Conservation (phyloP, 2,113 vertebrate genomes). For the Pomatorhinus ruficollis region DNA sequence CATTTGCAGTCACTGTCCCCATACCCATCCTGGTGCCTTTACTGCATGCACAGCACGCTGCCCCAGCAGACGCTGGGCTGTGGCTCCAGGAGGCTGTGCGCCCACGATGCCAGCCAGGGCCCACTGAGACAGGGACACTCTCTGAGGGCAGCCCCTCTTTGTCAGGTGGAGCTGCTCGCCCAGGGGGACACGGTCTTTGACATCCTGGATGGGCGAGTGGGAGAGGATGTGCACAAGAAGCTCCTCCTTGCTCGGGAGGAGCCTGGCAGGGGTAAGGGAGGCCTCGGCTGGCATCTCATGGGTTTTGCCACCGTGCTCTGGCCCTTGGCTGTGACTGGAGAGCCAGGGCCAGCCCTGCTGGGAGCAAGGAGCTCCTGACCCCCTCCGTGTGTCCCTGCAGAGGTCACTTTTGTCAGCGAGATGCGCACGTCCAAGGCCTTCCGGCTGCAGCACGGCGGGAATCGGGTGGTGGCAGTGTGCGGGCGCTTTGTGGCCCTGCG, state of each 20-base stretch:
- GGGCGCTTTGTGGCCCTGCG: constrained; percentile 64
- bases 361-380: neutral
- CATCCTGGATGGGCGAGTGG: neutral
- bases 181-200: constrained; percentile 60
- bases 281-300: fast-evolving
- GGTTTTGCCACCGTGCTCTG: neutral
- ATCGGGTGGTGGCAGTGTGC: constrained; percentile 68
- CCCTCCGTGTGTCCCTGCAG: constrained; percentile 1
- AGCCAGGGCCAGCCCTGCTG: neutral
- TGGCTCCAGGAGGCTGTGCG: neutral
- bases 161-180: constrained; percentile 61
- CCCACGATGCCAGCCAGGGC: fast-evolving
- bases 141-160: neutral
- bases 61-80: neutral
- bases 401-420: constrained; percentile 75
- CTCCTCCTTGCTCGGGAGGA: constrained; percentile 26
- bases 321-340: neutral
- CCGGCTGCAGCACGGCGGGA: constrained; percentile 61
- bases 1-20: neutral
- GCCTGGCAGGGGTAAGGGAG: constrained; percentile 54
- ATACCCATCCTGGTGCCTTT: neutral
- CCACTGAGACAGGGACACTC: neutral
- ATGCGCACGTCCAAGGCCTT: constrained; percentile 80
- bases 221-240: neutral
- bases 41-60: fast-evolving